Percentiles rank a stretch among this genome's conserved stretches.
These are phyloP conservation scores for Parnassius apollo DNA, from an alignment of 2,888 invertebrate genomes.

Conservation along the genomic window DNA sequence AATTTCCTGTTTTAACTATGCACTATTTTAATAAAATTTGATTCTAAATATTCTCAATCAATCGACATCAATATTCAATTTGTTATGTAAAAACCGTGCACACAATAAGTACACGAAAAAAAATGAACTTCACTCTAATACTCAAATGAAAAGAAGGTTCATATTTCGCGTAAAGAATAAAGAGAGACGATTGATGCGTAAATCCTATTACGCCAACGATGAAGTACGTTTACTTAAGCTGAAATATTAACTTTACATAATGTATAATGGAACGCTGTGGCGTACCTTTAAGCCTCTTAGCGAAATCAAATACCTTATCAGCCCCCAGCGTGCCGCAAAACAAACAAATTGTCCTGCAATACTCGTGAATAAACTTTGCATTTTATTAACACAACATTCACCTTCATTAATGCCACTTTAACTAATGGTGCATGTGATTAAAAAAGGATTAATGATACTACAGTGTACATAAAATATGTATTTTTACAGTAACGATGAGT, in stretches of 20 bases:
- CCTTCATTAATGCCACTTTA: constrained; percentile 37
- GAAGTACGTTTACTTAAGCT: constrained; percentile 23
- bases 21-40: too few species aligned
- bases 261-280: constrained; percentile 6
- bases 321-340: constrained; percentile 42
- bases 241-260: constrained; percentile 25
- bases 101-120: too few species aligned
- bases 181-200: constrained; percentile 24
- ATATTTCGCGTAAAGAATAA: constrained; percentile 3
- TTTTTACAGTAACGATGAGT: too few species aligned
- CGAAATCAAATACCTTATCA: constrained; percentile 36
- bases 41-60: too few species aligned
- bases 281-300: constrained; percentile 29
- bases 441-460: background rate
- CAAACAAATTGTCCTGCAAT: constrained; percentile 45
- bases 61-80: too few species aligned
- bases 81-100: too few species aligned
- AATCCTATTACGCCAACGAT: constrained; percentile 20
- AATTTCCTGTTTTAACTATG: too few species aligned
- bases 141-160: background rate
- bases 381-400: constrained; percentile 40
- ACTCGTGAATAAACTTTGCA: constrained; percentile 48
- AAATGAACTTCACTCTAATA: background rate
- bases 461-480: too few species aligned
- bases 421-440: constrained; percentile 17